A percentile compares a stretch with the other conserved stretches of the same genome.
phyloP scores from a whole-genome alignment of 1,140 invertebrate genomes.

The Odontomachus brunneus region DNA sequence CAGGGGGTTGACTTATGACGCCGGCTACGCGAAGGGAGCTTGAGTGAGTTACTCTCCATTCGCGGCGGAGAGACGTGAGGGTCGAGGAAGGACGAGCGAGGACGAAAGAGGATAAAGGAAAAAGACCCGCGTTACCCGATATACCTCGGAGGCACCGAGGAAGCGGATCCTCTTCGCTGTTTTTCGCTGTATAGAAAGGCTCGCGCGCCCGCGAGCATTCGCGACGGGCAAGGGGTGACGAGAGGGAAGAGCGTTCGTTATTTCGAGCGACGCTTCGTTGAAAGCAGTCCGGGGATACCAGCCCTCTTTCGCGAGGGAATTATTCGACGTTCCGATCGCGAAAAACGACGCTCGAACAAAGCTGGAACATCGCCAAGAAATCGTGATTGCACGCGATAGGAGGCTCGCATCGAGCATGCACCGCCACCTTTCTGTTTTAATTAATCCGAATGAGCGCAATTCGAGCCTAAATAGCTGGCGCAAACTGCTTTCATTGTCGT shows the following conservation, averaged over 20 bases:
- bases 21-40: slow-evolving; percentile 56
- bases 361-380: slow-evolving; percentile 41
- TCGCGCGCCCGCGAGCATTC: too few relatives aligned
- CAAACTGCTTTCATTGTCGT: slow-evolving; percentile 34
- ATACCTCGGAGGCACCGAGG: slow-evolving; percentile 5
- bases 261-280: slow-evolving; percentile 50
- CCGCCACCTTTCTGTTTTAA: slow-evolving; percentile 62
- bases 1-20: slow-evolving; percentile 75
- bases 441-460: slow-evolving; percentile 59
- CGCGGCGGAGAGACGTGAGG: slow-evolving; percentile 1
- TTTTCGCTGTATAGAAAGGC: slow-evolving; percentile 33
- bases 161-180: slow-evolving; percentile 19
- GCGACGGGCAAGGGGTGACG: not conserved
- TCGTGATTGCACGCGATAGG: slow-evolving; percentile 61
- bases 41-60: slow-evolving; percentile 74
- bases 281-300: slow-evolving; percentile 8
- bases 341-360: slow-evolving; percentile 43
- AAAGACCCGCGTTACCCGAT: slow-evolving; percentile 36
- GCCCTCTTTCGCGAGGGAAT: not conserved
- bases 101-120: slow-evolving; percentile 30
- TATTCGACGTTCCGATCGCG: slow-evolving; percentile 37
- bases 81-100: not conserved
- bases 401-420: slow-evolving; percentile 57
- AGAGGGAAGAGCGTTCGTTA: slow-evolving; percentile 35
- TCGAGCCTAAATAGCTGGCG: slow-evolving; percentile 39